Evolutionary conservation across 2,888 invertebrate species (phyloP).

Genomic region (Epirrhoe tristata): DNA sequence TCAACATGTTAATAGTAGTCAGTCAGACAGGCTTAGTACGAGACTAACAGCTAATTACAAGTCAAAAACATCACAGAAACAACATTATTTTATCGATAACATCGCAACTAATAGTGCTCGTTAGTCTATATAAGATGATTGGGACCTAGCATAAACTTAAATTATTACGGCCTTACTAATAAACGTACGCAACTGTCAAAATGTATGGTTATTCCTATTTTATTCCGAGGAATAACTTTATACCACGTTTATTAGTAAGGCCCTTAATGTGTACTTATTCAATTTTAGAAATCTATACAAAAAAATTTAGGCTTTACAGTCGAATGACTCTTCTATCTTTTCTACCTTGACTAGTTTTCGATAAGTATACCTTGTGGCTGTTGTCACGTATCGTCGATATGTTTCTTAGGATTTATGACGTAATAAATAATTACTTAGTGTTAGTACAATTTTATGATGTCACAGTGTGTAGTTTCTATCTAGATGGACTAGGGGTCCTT

Average conservation of each 20-base stretch:
- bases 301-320: too few relatives aligned
- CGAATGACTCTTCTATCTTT: not conserved
- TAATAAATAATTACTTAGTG: constrained; percentile 4
- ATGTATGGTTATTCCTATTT: too few relatives aligned
- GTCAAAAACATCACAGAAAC: constrained; percentile 19
- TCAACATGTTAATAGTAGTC: constrained; percentile 61
- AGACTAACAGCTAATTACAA: constrained; percentile 51
- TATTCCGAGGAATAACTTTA: too few relatives aligned
- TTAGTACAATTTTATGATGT: constrained; percentile 8
- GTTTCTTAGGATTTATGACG: constrained; percentile 26
- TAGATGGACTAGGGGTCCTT: not conserved
- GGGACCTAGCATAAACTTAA: not conserved
- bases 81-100: constrained; percentile 11
- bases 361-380: constrained; percentile 19
- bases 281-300: too few relatives aligned
- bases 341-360: not conserved
- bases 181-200: too few relatives aligned
- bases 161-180: too few relatives aligned
- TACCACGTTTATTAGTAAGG: too few relatives aligned
- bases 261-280: too few relatives aligned
- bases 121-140: constrained; percentile 18
- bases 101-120: constrained; percentile 16
- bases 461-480: constrained; percentile 5
- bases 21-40: constrained; percentile 49
- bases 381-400: constrained; percentile 38